Conservation (phyloP, 2,113 vertebrate species). For the Oenanthe oenanthe region DNA sequence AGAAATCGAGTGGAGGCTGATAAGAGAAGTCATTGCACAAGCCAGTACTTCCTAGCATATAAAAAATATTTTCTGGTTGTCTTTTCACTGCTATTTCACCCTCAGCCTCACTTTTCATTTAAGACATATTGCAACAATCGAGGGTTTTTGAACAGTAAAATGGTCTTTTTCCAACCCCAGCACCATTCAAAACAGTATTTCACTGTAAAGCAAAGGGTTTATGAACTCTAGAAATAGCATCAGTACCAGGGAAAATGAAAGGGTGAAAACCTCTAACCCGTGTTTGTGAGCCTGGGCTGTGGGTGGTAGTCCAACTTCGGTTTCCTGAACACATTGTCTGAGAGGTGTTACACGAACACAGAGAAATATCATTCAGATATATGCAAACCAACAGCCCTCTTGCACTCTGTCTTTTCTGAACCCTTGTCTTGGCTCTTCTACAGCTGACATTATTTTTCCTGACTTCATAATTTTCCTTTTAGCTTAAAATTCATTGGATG, state of each 20-base stretch:
- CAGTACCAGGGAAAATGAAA: neutral
- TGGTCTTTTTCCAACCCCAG: neutral
- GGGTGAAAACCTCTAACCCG: neutral
- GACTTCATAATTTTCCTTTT: neutral
- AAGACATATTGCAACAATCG: neutral
- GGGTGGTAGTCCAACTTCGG: neutral
- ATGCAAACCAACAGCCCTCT: neutral
- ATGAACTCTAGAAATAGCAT: neutral
- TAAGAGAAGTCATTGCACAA: neutral
- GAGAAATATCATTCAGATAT: neutral
- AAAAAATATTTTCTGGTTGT: neutral
- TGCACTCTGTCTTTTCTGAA: neutral
- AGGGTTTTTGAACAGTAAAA: neutral
- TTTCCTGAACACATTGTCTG: neutral
- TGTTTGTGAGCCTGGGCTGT: neutral
- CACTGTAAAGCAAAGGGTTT: accelerated
- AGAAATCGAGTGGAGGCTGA: neutral
- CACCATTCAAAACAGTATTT: neutral
- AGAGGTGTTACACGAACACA: neutral
- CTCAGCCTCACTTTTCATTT: neutral
- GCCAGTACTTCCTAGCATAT: neutral
- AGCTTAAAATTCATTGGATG: neutral
- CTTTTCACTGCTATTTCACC: neutral
- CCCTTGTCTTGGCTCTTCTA: accelerated
- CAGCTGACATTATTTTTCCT: neutral